Percentiles rank a stretch among this genome's conserved stretches.
Conservation (phyloP, 2,888 invertebrate species). For the Brachylomia viminalis region DNA sequence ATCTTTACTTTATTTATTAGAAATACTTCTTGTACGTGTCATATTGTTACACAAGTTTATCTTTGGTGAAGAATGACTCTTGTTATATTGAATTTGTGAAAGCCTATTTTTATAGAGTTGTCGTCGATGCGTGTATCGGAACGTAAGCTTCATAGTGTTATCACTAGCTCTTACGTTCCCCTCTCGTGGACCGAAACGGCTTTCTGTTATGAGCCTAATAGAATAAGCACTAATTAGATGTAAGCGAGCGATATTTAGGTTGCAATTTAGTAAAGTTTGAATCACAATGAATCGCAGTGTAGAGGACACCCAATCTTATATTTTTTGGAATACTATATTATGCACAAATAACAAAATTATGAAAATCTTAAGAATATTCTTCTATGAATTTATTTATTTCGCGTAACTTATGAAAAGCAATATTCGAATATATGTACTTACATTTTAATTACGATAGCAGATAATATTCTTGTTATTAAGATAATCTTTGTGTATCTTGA, state of each 20-base stretch:
- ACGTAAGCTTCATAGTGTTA: constrained; percentile 73
- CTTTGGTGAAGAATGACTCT: constrained; percentile 43
- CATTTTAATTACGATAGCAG: constrained; percentile 46
- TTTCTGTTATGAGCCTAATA: constrained; percentile 78
- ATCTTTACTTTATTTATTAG: constrained; percentile 58
- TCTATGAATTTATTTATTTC: constrained; percentile 50
- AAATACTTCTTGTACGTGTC: constrained; percentile 53
- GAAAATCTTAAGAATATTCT: constrained; percentile 38
- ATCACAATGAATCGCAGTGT: constrained; percentile 62
- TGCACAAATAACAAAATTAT: constrained; percentile 40
- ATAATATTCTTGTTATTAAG: constrained; percentile 36
- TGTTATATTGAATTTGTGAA: constrained; percentile 46
- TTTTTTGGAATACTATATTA: constrained; percentile 43
- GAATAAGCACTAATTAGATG: constrained; percentile 80
- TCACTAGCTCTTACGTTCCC: constrained; percentile 76
- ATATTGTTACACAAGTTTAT: constrained; percentile 60
- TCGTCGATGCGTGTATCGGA: constrained; percentile 68
- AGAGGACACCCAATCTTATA: constrained; percentile 58
- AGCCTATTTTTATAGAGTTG: constrained; percentile 48
- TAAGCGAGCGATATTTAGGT: constrained; percentile 81
- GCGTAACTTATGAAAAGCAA: constrained; percentile 39
- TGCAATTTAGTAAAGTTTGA: constrained; percentile 79
- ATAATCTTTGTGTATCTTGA: constrained; percentile 28
- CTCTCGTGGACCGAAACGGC: constrained; percentile 82
- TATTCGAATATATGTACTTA: constrained; percentile 49